Percentiles rank a stretch among this genome's conserved stretches.
Evolutionary conservation across 1,140 invertebrate genomes (phyloP).

Genomic region (Apis cerana): DNA sequence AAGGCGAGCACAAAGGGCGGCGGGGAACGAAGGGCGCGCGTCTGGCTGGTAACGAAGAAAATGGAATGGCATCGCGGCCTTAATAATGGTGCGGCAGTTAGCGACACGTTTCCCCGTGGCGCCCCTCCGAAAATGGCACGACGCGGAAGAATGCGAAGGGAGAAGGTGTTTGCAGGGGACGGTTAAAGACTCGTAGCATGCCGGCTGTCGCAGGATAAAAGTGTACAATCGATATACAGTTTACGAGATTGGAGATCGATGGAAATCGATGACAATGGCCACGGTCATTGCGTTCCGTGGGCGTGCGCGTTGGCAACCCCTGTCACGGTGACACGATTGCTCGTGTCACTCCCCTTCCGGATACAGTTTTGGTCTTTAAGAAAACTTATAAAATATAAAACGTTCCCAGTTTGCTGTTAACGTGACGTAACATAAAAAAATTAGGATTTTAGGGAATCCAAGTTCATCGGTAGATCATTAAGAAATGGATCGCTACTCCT

Average conservation of each 20-base stretch:
- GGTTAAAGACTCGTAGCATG: not conserved
- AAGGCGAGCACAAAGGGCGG: slow-evolving; percentile 49
- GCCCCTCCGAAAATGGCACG: slow-evolving; percentile 35
- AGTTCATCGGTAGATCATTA: not conserved
- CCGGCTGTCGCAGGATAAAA: slow-evolving; percentile 37
- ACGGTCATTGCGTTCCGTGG: slow-evolving; percentile 35
- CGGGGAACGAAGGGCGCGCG: not conserved
- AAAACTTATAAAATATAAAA: no score
- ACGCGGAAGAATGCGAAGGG: not conserved
- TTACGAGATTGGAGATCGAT: slow-evolving; percentile 69
- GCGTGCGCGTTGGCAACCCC: slow-evolving; percentile 43
- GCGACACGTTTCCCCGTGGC: slow-evolving; percentile 18
- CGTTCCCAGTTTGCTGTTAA: no score
- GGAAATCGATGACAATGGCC: slow-evolving; percentile 61
- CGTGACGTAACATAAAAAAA: not conserved
- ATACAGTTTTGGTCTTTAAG: no score
- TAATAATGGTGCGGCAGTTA: slow-evolving; percentile 46
- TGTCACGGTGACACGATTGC: slow-evolving; percentile 35
- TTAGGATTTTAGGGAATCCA: not conserved
- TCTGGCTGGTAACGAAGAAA: slow-evolving; percentile 37
- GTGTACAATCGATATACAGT: slow-evolving; percentile 63
- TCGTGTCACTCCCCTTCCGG: slow-evolving; percentile 2
- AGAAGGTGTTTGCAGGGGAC: not conserved
- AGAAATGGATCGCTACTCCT: not conserved
- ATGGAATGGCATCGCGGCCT: slow-evolving; percentile 22